Base-by-base conservation (phyloP, 2,797 vertebrate species). In the Leuciscus waleckii region DNA sequence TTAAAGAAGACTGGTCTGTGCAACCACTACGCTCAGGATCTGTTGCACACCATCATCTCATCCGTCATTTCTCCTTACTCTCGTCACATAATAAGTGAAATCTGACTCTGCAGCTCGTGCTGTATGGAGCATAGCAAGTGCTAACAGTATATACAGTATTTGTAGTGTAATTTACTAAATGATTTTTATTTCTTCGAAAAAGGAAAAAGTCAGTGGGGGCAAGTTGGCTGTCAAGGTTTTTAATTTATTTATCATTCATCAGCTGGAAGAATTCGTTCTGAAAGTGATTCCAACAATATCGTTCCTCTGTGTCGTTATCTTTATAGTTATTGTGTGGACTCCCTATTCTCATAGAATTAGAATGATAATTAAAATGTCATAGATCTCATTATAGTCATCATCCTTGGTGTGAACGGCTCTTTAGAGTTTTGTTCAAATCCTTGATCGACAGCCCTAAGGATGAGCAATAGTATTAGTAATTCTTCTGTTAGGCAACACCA, bases 401-500 rank as follows among this genome's bases (percentile, higher is more conserved):
- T 23, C 35, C 54, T 16, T 9, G 4, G 13, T 16, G 2, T 58
- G 21, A n/a, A 61, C 8, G 2, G 14, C 4, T 5, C 23, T 58
- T 58, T 16, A 10, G 67, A 37, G 67, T 70, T 61, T 82, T n/a
- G 54, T 82, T 73, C 3, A 43, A 65, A 39, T 51, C 41, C 43
- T 10, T 39, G 29, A 83, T 58, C 32, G 13, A 23, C 46, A 75
- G 17, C 80, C 3, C 37, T 43, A n/a, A 81, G 51, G 23, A 58
- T 81, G 67, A 56, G 79, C 54, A 63, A 74, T 14, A 21, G 13
- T 73, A n/a, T 21, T 43, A 41, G 68, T 6, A 19, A 23, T 56
- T 56, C 49, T 76, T 37, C 19, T 13, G 37, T 71, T 79, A 26
- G 68, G 51, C 73, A 74, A 54, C 61, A 7, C 49, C 58, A 74